Conservation (phyloP, 2,888 invertebrate species). For the Temnothorax ravouxi region DNA sequence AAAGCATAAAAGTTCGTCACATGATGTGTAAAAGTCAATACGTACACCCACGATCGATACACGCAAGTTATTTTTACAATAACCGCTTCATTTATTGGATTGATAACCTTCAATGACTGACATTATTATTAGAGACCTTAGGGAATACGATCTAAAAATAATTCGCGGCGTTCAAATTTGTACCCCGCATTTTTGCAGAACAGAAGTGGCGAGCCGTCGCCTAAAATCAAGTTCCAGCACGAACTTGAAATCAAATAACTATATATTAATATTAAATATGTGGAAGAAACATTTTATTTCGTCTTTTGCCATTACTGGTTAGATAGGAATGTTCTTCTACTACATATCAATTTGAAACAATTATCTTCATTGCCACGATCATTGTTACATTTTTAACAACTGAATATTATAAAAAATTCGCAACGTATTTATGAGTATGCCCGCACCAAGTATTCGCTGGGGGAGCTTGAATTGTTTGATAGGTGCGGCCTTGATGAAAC, state of each 20-base stretch:
- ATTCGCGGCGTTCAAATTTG: constrained; percentile 35
- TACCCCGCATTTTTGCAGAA: constrained; percentile 7
- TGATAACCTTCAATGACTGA: constrained; percentile 49
- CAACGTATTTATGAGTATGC: neutral
- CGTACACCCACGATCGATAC: constrained; percentile 37
- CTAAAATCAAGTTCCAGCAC: neutral
- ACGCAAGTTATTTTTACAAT: constrained; percentile 35
- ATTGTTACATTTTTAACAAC: neutral
- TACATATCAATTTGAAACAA: neutral
- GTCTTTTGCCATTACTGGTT: neutral
- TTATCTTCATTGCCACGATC: neutral
- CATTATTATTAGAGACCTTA: constrained; percentile 51
- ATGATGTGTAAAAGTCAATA: constrained; percentile 46
- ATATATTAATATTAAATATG: neutral
- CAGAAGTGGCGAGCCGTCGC: neutral
- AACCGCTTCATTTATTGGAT: constrained; percentile 30
- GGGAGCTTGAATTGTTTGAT: constrained; percentile 64
- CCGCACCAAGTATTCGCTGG: neutral
- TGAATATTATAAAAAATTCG: constrained; percentile 27
- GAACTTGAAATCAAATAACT: neutral
- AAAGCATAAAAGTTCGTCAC: neutral
- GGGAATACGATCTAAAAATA: constrained; percentile 42
- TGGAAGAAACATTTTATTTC: neutral
- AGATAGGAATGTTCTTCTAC: neutral
- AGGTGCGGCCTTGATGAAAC: constrained; percentile 70